phyloP scores from a whole-genome alignment of 1,140 invertebrate genomes.

The Diabrotica undecimpunctata region DNA sequence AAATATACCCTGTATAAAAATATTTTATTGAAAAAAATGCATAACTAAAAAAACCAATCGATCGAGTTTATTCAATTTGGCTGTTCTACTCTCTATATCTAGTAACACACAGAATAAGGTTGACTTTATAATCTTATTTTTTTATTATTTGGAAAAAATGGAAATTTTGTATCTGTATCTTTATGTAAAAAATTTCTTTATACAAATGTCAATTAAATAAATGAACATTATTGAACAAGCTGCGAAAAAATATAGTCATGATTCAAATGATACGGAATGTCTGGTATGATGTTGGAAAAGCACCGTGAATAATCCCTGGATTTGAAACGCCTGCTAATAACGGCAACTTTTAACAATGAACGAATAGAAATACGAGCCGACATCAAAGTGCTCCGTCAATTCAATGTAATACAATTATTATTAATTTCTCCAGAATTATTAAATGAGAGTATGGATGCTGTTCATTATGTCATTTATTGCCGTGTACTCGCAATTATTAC shows the following conservation, averaged over 20 bases:
- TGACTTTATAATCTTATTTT: no score
- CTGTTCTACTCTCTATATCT: no score
- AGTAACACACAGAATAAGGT: no score
- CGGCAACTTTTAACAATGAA: conserved; percentile 31
- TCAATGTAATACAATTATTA: conserved; percentile 41
- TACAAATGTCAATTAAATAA: neutral
- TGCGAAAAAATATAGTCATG: neutral
- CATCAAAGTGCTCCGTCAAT: conserved; percentile 38
- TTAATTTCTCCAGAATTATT: conserved; percentile 41
- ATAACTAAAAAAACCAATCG: no score
- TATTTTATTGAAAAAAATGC: no score
- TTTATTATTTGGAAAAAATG: no score
- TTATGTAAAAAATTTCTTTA: no score
- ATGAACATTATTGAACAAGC: neutral
- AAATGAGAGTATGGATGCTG: conserved; percentile 36
- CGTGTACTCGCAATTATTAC: conserved; percentile 33
- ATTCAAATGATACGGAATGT: conserved; percentile 18
- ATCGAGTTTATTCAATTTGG: no score
- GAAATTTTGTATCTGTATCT: no score
- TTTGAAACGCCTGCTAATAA: conserved; percentile 32
- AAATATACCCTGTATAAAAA: no score
- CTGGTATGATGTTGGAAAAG: conserved; percentile 15
- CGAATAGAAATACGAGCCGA: conserved; percentile 31
- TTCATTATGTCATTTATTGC: conserved; percentile 30
- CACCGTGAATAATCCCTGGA: conserved; percentile 5